phyloP scores from a whole-genome alignment of 1,140 invertebrate genomes.

The Ceratoteleas bidentatus region DNA sequence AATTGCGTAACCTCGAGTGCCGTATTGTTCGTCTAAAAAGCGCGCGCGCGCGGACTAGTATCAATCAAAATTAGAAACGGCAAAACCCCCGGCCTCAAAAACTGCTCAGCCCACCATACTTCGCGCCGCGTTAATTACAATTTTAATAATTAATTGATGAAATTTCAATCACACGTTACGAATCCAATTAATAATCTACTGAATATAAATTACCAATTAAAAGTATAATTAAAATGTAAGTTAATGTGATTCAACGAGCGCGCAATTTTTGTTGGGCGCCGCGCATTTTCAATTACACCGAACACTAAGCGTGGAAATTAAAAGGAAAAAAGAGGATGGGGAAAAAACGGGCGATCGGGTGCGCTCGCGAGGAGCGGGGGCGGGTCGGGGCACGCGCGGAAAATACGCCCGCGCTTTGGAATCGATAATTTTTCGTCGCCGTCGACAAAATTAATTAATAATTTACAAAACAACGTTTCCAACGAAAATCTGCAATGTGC shows the following conservation, averaged over 20 bases:
- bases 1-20: constrained; percentile 45
- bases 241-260: constrained; percentile 49
- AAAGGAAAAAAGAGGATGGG: constrained; percentile 13
- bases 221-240: constrained; percentile 63
- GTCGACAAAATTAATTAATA: constrained; percentile 56
- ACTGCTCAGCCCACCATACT: constrained; percentile 11
- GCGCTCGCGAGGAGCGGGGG: neutral
- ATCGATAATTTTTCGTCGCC: constrained; percentile 50
- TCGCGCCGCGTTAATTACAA: constrained; percentile 50
- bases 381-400: neutral
- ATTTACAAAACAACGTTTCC: constrained; percentile 51
- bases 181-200: constrained; percentile 64
- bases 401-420: constrained; percentile 18
- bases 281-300: constrained; percentile 57
- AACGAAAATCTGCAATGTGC: constrained; percentile 44
- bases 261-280: constrained; percentile 43
- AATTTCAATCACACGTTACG: constrained; percentile 57
- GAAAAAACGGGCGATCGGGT: neutral
- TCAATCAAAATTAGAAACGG: constrained; percentile 60
- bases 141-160: constrained; percentile 63
- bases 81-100: constrained; percentile 34
- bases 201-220: constrained; percentile 66
- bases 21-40: constrained; percentile 49
- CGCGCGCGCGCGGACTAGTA: constrained; percentile 31
- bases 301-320: constrained; percentile 40